Evolutionary conservation across 2,888 invertebrate genomes (phyloP).

Genomic region (Aphidoletes aphidimyza): DNA sequence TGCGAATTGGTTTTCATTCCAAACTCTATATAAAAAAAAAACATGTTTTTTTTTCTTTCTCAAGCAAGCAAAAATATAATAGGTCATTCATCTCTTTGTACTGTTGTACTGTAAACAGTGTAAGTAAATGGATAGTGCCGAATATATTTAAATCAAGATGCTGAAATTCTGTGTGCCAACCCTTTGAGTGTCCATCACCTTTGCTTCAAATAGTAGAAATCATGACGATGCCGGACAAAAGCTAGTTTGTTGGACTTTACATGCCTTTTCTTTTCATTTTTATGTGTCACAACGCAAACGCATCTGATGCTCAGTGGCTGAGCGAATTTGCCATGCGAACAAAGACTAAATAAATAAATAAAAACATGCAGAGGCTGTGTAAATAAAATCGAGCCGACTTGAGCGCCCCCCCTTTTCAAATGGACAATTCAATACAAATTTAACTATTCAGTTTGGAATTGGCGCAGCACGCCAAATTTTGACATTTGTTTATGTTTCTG

Average conservation of each 20-base stretch:
- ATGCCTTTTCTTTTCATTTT: not conserved
- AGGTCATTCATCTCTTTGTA: no score
- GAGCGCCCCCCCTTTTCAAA: no score
- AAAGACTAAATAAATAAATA: conserved; percentile 19
- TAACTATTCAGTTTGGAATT: no score
- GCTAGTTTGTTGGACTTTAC: conserved; percentile 26
- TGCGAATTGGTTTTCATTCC: no score
- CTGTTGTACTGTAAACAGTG: no score
- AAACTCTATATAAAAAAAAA: no score
- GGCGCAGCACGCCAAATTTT: no score
- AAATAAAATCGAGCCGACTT: not conserved
- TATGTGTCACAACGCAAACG: not conserved
- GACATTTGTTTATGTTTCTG: no score
- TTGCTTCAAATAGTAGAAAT: not conserved
- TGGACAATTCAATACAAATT: no score
- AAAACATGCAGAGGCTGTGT: not conserved
- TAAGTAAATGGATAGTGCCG: no score
- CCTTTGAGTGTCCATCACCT: not conserved
- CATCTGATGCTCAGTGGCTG: not conserved
- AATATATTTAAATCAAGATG: not conserved
- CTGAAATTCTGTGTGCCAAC: not conserved
- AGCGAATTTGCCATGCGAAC: not conserved
- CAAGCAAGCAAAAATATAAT: no score
- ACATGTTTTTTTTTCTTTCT: no score
- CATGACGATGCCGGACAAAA: not conserved